Evolutionary conservation across 2,113 vertebrate genomes (phyloP), one percentile per base, ranked within the genome.

Genomic region (Oryzias curvinotus): DNA sequence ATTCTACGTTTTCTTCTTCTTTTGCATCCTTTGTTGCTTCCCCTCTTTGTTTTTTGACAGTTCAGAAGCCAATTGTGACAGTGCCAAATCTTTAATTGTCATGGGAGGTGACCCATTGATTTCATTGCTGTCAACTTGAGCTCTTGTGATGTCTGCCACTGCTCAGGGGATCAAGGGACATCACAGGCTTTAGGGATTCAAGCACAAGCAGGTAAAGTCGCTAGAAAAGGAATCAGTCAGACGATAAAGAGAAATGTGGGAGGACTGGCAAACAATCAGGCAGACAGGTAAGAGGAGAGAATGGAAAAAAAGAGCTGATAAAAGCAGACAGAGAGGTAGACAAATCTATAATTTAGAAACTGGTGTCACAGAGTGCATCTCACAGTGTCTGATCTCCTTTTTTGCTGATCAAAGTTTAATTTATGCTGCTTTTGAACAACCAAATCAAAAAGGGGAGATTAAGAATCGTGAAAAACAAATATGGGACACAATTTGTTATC

Each of bases 81-180:
- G 56, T 23, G 51, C 60, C 46, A 51, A 68, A 75, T 65, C 47
- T 66, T 60, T 62, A 62, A 73, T 65, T 68, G 73, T 62, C 70
- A 62, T 59, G 56, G 64, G 67, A 68, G 67, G 57, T 71, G 62
- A 76, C 60, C 75, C 65, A 57, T 48, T 67, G 72, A 77, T 71
- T 81, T 71, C 26, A 36, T 30, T 50, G 43, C 49, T 65, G 65
- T 62, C 70, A 67, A 50, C 28, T 42, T 23, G 1, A 48, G 55
- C 48, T 52, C 42, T 43, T 71, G 30, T 71, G 74, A 80, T 63
- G 68, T 66, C 57, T 65, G 53, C 67, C 36, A 19, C 53, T 21
- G 68, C 43, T 52, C 7, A 7, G 62, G 21, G 60, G 68, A 60
- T 61, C 42, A 75, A 61, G 55, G 4, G 47, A 53, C 25, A 21